Evolutionary conservation across 2,888 invertebrate genomes (phyloP).

Genomic region (Amiota minor): DNA sequence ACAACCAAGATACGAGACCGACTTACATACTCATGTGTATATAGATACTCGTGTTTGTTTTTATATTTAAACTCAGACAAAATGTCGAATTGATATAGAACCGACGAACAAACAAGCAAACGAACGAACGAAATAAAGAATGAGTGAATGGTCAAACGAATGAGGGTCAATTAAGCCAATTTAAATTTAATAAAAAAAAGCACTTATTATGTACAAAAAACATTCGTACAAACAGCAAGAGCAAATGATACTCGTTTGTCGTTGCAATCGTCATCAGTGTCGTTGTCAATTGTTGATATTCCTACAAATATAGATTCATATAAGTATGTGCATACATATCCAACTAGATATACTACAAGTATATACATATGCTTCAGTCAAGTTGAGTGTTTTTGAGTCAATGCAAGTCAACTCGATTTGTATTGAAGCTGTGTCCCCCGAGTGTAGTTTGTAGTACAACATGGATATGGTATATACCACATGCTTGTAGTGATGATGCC

Average conservation of each 20-base stretch:
- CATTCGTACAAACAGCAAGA: not conserved
- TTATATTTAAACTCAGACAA: not conserved
- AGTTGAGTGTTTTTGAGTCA: not conserved
- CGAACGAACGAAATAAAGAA: not conserved
- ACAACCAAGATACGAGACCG: not conserved
- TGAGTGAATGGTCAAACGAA: slow-evolving; percentile 44
- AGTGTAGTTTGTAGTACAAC: not conserved
- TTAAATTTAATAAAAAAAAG: slow-evolving; percentile 73
- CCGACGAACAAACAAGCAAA: not conserved
- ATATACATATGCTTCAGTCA: not conserved
- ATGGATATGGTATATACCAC: not conserved
- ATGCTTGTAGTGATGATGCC: not conserved
- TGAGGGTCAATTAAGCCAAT: slow-evolving; percentile 74
- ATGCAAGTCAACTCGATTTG: slow-evolving; percentile 14
- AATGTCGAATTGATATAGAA: not conserved
- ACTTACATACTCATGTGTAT: slow-evolving; percentile 11
- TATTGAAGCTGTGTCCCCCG: not conserved
- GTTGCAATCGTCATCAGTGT: not conserved
- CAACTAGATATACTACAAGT: not conserved
- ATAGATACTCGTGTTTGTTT: not conserved
- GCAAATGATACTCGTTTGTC: not conserved
- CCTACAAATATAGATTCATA: not conserved
- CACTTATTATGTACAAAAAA: slow-evolving; percentile 70
- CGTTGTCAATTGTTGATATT: not conserved
- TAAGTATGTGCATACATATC: not conserved